Conservation (phyloP, 2,888 invertebrate genomes). For the Choristoneura rosaceana region DNA sequence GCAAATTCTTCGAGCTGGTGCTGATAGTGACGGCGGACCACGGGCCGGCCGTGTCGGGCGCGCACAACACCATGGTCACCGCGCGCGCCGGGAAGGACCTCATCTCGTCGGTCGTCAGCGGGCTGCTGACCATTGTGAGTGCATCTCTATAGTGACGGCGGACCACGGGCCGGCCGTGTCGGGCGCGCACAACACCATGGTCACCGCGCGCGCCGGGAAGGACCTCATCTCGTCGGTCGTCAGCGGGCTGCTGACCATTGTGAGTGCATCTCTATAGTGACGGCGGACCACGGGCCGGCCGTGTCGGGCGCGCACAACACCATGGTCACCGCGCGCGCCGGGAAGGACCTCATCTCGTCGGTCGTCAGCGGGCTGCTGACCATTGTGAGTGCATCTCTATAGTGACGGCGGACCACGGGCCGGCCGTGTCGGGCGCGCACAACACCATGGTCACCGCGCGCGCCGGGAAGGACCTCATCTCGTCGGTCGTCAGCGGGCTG, state of each 20-base stretch:
- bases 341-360: constrained; percentile 98
- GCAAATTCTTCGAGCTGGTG: constrained; percentile 99
- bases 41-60: constrained; percentile 99
- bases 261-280: constrained; percentile 97
- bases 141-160: constrained; percentile 98
- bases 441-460: constrained; percentile 99
- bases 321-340: constrained; percentile 98
- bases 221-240: constrained; percentile 98
- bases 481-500: constrained; percentile 97
- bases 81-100: constrained; percentile 99
- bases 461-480: constrained; percentile 98
- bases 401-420: constrained; percentile 99
- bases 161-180: constrained; percentile 99
- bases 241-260: constrained; percentile 98
- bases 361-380: constrained; percentile 98
- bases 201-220: constrained; percentile 98
- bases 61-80: constrained; percentile 99
- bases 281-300: constrained; percentile 99
- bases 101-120: constrained; percentile 97
- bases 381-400: constrained; percentile 96
- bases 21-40: constrained; percentile 99
- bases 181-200: constrained; percentile 99
- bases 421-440: constrained; percentile 99
- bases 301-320: constrained; percentile 99
- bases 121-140: constrained; percentile 97